phyloP scores from a whole-genome alignment of 35 echinoderm and acorn worm species.

The Apostichopus parvimensis region DNA sequence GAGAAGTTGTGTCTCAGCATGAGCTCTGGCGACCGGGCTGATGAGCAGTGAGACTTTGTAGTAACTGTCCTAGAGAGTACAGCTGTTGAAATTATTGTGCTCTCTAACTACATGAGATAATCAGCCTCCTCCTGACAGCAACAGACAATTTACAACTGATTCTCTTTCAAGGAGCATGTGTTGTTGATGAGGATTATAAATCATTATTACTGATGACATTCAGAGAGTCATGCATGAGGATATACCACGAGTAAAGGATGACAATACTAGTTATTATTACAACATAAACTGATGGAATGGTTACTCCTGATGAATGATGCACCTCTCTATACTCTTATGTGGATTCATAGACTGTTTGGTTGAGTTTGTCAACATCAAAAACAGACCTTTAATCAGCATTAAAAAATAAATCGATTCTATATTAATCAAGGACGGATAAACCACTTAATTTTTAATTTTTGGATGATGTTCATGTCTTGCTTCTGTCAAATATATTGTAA shows the following conservation, averaged over 20 bases:
- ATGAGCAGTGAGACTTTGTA: not conserved
- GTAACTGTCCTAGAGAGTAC: not conserved
- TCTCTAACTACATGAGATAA: not conserved
- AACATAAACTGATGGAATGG: no score
- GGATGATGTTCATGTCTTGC: no score
- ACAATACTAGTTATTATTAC: no score
- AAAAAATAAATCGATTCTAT: no score
- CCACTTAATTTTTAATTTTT: no score
- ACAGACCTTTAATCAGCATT: no score
- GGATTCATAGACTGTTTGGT: no score
- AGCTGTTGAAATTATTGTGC: not conserved
- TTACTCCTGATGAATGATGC: no score
- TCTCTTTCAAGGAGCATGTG: not conserved
- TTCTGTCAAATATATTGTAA: no score
- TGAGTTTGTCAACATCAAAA: no score
- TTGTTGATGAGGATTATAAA: not conserved
- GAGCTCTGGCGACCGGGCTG: not conserved
- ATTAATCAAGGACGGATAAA: no score
- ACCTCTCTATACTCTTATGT: no score
- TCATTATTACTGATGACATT: not conserved
- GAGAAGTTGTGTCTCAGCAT: not conserved
- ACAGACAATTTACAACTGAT: not conserved
- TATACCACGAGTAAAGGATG: not conserved
- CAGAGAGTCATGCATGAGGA: conserved; percentile 1
- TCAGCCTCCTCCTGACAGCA: not conserved